Evolutionary conservation across 2,113 vertebrate species (phyloP).

Genomic region (Nothobranchius furzeri): DNA sequence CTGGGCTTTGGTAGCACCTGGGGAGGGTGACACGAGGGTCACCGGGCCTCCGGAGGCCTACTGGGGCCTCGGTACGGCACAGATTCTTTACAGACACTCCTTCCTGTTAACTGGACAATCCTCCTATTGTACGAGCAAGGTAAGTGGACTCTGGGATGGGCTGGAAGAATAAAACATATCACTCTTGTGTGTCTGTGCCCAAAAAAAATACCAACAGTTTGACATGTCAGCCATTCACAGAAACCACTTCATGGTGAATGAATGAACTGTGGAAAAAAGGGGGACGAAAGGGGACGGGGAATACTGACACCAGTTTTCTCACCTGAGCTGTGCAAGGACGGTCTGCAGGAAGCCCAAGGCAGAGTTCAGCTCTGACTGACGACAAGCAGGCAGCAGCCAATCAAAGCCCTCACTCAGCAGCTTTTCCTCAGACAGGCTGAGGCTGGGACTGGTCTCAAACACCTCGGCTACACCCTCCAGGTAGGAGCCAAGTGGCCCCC

Average conservation of each 20-base stretch:
- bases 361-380: conserved; percentile 84
- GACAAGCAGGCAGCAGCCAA: conserved; percentile 91
- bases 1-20: conserved; percentile 66
- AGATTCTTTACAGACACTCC: conserved; percentile 48
- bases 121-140: conserved; percentile 55
- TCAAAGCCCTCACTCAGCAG: conserved; percentile 92
- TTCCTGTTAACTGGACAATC: conserved; percentile 59
- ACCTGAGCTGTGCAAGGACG: conserved; percentile 89
- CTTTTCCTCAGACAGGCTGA: conserved; percentile 90
- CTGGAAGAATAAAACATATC: conserved; percentile 29
- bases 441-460: conserved; percentile 86
- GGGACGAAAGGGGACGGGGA: background rate
- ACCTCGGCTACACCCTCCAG: conserved; percentile 92
- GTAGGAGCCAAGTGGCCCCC: conserved; percentile 89
- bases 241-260: conserved; percentile 16
- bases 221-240: background rate
- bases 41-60: conserved; percentile 54
- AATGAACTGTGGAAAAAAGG: background rate
- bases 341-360: conserved; percentile 87
- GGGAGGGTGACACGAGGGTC: conserved; percentile 62
- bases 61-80: conserved; percentile 47
- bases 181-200: conserved; percentile 28
- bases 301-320: conserved; percentile 32
- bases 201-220: conserved; percentile 34
- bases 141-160: conserved; percentile 36